Percentiles rank a stretch among this genome's conserved stretches.
These are phyloP conservation scores for Ochropacha duplaris DNA, from an alignment of 2,888 invertebrate genomes.

Conservation along the genomic window DNA sequence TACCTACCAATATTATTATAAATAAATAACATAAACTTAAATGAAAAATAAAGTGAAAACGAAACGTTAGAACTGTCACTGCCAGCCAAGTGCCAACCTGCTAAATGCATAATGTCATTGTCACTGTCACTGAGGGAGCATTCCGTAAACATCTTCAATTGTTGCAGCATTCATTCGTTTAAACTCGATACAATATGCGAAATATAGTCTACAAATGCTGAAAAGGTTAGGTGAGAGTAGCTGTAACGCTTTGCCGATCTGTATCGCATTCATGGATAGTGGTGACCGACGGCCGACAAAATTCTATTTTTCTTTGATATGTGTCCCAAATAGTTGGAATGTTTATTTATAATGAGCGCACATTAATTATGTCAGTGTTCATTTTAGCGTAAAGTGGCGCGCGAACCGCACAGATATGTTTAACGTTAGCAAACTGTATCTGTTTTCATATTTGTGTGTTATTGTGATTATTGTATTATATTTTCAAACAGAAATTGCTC, in stretches of 20 bases:
- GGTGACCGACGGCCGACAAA: conserved; percentile 31
- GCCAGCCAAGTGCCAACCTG: neutral
- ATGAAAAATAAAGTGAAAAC: neutral
- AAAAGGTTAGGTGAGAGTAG: neutral
- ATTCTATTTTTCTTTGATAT: conserved; percentile 53
- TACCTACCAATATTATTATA: no score
- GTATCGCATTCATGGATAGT: conserved; percentile 18
- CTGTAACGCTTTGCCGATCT: neutral
- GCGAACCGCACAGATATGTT: conserved; percentile 61
- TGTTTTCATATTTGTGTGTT: conserved; percentile 71
- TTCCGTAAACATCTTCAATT: neutral
- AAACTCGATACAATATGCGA: neutral
- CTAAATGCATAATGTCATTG: neutral
- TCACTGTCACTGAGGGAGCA: neutral
- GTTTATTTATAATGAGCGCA: conserved; percentile 66
- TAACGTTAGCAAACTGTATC: conserved; percentile 75
- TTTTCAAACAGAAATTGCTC: conserved; percentile 75
- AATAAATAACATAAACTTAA: no score
- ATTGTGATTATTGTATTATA: conserved; percentile 71
- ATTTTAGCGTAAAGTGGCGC: conserved; percentile 48
- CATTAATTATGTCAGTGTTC: conserved; percentile 59
- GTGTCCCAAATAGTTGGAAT: conserved; percentile 56
- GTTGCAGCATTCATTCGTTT: neutral
- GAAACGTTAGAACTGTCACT: neutral
- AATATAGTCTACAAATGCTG: neutral